Evolutionary conservation across 2,797 vertebrate species (phyloP), one percentile per base, ranked within the genome.

Genomic region (Toxotes lorentzi): DNA sequence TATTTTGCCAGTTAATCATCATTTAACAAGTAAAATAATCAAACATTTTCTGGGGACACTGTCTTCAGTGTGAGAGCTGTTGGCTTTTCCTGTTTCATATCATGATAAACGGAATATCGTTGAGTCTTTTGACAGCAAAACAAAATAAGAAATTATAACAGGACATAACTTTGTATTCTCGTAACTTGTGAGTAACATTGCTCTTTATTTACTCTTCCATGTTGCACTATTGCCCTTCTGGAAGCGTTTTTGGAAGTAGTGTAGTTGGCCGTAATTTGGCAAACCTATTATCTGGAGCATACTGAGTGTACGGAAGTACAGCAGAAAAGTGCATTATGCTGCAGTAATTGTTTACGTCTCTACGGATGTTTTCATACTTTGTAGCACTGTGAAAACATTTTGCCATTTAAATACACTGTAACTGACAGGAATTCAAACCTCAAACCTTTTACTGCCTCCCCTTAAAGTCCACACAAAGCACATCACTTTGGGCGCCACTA

Each of bases 211-310:
- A 43, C 45, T 64, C 30, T 19, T n/a, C 9, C 4, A 17, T 59
- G 45, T 35, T 27, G 16, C 50, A 24, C n/a, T 24, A 3, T 21
- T 57, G 4, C 7, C 8, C 10, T 9, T 35, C 9, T 13, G 48
- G 17, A 27, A 40, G 32, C 45, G 21, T 40, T 17, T 64, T 3
- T 59, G 53, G 35, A 70, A 47, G 34, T 17, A 11, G 27, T 30
- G 53, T 40, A 53, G 63, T 64, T 17, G 30, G 30, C 24, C 30
- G 53, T 69, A 23, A 65, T 61, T 57, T 50, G 47, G 40, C 7
- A 40, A 51, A 53, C 13, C 17, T 50, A 5, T 62, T 27, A 9
- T 50, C 67, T 50, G n/a, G 24, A 67, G 27, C n/a, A 40, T 32
- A 24, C 48, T 11, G 50, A 30, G 30, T 27, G 21, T 23, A 12